Evolutionary conservation across 2,888 invertebrate species (phyloP), one percentile per base, ranked within the genome.

Genomic region (Leistus spinibarbis): DNA sequence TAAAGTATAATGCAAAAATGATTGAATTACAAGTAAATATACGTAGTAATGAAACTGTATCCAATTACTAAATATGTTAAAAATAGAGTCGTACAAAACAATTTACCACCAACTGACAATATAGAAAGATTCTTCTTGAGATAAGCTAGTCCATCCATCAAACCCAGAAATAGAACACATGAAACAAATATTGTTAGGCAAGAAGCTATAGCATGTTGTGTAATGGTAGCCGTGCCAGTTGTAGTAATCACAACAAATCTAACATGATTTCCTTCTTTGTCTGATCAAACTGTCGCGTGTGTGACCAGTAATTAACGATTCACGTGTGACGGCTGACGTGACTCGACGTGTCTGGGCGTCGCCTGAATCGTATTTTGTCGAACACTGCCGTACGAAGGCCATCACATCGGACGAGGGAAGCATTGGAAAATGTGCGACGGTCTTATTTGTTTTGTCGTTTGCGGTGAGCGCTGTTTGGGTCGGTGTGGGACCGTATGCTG

Each of bases 391-490:
- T 54, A 17, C 22, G 60, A 19, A 20, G 60, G 19, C 19, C 0
- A 13, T 13, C n/a, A 17, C 17, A 54, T 20, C 20, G 17, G 60
- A 60, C 60, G 17, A 60, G 60, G 16, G 60, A 60, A 19, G 60
- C 13, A 60, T 60, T 60, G 19, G 60, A 60, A 60, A 20, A 60
- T 40, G 64, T 13, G 23, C 24, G 64, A 16, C 22, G 54, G 67
- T 67, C 54, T 67, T 67, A 67, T 67, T 67, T 67, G 67, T 67
- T 54, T 67, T 66, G 66, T 27, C 66, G 40, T 66, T 53, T 27
- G 27, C 27, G 66, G 24, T 20, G 20, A 66, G 40, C 20, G 66
- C 27, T 20, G 40, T 40, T 40, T 13, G 40, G 40, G 40, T 60
- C 62, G 40, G 19, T 20, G 60, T 57, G 60, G 40, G 20, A 19